Evolutionary conservation across 2,888 invertebrate genomes (phyloP), one percentile per base, ranked within the genome.

Genomic region (Rotaria magnacalcarata): DNA sequence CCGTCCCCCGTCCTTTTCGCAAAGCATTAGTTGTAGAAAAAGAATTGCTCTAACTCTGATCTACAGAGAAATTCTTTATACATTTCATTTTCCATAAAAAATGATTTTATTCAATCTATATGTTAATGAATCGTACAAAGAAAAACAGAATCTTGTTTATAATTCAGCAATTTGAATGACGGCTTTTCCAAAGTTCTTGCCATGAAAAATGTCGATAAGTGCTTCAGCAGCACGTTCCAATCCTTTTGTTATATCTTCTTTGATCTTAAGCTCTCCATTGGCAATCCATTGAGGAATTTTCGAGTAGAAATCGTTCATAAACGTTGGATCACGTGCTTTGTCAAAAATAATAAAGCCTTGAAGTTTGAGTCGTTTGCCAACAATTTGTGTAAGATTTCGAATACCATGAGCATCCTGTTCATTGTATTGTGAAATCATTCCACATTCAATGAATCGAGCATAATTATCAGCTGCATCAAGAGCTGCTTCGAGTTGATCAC

Each of bases 341-440:
- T 75, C 75, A 6, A 43, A 75, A 2, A 75, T 19, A 10, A 75
- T 75, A 43, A 75, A 75, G 43, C 75, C 75, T 75, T 41, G 75
- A 75, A 75, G 75, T 75, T 75, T 75, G 3, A 75, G 21, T 41
- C 75, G 75, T 75, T 75, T 75, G n/a, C 21, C 75, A 47, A 75
- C 75, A 43, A 75, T 24, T 24, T 16, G 43, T 5, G 43, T 43
- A 24, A 75, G 43, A 75, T 75, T 75, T 75, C 75, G 75, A 75
- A 75, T 75, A 24, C 75, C 75, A 75, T 75, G 75, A 41, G 75
- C 75, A 75, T 47, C 75, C 7, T 21, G 43, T 75, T 41, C 43
- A 43, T 75, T 75, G 10, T 75, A 75, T 43, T 47, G 43, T 43
- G 75, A 75, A 8, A 75, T 75, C 75, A 75, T 75, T 41, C 75